A percentile compares a stretch with the other conserved stretches of the same genome.
Evolutionary conservation across 2,113 vertebrate species (phyloP).

Genomic region (Octodon degus): DNA sequence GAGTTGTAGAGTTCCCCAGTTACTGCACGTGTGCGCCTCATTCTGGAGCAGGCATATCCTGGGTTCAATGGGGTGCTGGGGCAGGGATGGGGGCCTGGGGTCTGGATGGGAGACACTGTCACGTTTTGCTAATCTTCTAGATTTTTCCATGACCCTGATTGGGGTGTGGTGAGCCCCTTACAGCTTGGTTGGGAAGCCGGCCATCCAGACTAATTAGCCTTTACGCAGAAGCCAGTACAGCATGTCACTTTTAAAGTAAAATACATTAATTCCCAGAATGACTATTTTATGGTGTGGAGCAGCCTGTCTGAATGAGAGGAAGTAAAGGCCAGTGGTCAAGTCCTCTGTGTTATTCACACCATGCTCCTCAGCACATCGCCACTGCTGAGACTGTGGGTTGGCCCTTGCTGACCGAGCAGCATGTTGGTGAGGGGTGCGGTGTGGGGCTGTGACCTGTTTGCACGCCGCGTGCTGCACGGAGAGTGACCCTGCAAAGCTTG

Average conservation of each 20-base stretch:
- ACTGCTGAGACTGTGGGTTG: slow-evolving; percentile 36
- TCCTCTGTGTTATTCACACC: slow-evolving; percentile 40
- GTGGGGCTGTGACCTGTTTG: slow-evolving; percentile 44
- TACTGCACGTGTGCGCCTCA: neutral
- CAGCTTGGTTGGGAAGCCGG: slow-evolving; percentile 5
- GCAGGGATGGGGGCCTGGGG: neutral
- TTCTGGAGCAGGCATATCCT: neutral
- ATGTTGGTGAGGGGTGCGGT: neutral
- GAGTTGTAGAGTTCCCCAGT: neutral
- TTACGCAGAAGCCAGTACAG: slow-evolving; percentile 49
- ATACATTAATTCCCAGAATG: slow-evolving; percentile 71
- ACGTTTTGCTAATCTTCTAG: neutral
- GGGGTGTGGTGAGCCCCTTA: neutral
- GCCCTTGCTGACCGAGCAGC: slow-evolving; percentile 39
- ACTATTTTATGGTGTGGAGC: slow-evolving; percentile 64
- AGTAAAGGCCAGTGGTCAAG: slow-evolving; percentile 70
- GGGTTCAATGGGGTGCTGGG: neutral
- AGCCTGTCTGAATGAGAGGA: slow-evolving; percentile 68
- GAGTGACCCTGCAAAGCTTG: neutral
- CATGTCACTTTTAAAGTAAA: slow-evolving; percentile 72
- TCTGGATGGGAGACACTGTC: neutral
- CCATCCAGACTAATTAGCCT: slow-evolving; percentile 57
- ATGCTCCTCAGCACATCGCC: slow-evolving; percentile 57
- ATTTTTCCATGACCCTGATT: neutral
- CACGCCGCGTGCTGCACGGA: neutral